These are phyloP conservation scores for Camelus dromedarius DNA, from an alignment of 2,113 vertebrate genomes.

Conservation along the genomic window DNA sequence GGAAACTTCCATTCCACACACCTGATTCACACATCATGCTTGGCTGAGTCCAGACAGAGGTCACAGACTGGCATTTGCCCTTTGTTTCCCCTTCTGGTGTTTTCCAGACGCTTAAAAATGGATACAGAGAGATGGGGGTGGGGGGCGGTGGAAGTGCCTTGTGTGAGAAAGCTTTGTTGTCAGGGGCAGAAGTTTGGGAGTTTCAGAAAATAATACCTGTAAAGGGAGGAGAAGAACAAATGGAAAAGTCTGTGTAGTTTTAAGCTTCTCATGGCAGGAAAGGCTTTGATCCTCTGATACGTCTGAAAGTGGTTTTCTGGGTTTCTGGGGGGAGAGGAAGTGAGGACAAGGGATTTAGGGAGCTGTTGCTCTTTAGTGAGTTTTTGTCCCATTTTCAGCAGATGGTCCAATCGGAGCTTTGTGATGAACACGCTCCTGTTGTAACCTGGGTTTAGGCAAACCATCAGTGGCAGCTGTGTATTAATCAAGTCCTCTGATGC, in stretches of 20 bases:
- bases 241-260: neutral
- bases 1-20: conserved; percentile 80
- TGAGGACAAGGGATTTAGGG: neutral
- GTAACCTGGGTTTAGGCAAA: neutral
- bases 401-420: neutral
- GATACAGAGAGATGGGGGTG: neutral
- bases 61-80: conserved; percentile 75
- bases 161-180: neutral
- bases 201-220: neutral
- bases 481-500: neutral
- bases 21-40: conserved; percentile 68
- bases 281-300: neutral
- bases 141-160: neutral
- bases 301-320: conserved; percentile 44
- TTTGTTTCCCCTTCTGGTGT: conserved; percentile 57
- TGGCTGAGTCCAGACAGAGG: conserved; percentile 71
- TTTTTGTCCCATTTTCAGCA: conserved; percentile 6
- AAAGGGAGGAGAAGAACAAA: neutral
- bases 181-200: neutral
- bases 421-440: neutral
- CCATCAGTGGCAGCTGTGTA: neutral
- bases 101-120: conserved; percentile 37
- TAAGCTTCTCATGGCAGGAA: neutral
- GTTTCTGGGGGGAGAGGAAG: conserved; percentile 43
- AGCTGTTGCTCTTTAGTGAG: neutral